These are phyloP conservation scores for Champsocephalus gunnari DNA, from an alignment of 2,797 vertebrate species.

Conservation along the genomic window DNA sequence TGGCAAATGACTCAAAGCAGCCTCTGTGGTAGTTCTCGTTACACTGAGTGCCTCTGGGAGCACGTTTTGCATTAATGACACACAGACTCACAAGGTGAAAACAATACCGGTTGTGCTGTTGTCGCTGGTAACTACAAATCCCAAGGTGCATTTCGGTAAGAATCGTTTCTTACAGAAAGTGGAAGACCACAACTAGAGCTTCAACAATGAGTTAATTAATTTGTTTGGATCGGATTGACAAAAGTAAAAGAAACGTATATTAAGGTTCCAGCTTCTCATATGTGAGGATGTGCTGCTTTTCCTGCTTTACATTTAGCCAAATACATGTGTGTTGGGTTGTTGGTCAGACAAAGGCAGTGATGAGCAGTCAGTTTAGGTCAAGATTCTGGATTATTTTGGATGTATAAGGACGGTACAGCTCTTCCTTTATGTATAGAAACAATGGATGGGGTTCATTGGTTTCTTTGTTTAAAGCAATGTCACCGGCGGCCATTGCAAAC, in stretches of 20 bases:
- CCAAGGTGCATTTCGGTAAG: background rate
- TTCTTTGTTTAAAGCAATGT: background rate
- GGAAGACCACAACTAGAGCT: background rate
- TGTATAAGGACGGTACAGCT: background rate
- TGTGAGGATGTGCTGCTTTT: background rate
- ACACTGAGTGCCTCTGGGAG: too few species aligned
- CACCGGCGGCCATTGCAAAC: background rate
- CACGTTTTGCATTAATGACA: too few species aligned
- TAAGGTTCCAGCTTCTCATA: too few species aligned
- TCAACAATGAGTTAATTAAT: background rate
- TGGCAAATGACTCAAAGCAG: too few species aligned
- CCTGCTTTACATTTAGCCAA: background rate
- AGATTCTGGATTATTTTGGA: background rate
- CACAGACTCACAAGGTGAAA: too few species aligned
- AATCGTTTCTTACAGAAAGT: background rate
- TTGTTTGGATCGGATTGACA: background rate
- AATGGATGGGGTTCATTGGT: background rate
- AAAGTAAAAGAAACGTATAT: background rate
- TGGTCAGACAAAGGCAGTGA: background rate
- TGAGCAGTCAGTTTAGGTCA: background rate
- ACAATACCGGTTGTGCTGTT: too few species aligned
- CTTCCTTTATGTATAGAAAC: constrained; percentile 8
- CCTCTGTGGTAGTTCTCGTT: too few species aligned
- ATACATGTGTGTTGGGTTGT: background rate
- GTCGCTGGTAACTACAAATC: background rate